Conservation (phyloP, 2,797 vertebrate genomes). For the Eremophila alpestris region DNA sequence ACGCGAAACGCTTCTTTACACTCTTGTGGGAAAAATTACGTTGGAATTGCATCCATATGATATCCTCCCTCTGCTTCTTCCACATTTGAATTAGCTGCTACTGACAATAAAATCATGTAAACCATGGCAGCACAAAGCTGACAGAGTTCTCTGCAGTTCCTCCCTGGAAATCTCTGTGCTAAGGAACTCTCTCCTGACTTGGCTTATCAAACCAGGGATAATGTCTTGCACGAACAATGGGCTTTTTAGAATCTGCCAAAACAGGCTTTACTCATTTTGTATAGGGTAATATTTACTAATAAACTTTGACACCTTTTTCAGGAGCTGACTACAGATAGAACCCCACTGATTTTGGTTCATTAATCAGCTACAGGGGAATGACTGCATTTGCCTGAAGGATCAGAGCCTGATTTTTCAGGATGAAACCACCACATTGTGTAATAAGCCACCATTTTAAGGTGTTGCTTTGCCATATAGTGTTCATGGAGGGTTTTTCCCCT, state of each 20-base stretch:
- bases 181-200: background rate
- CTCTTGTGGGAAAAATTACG: background rate
- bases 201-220: background rate
- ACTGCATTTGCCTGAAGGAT: background rate
- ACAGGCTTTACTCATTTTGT: background rate
- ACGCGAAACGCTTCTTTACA: background rate
- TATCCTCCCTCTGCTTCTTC: background rate
- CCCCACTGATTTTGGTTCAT: background rate
- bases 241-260: background rate
- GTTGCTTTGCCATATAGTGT: background rate
- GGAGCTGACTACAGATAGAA: background rate
- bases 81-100: background rate
- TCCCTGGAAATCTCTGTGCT: background rate
- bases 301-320: background rate
- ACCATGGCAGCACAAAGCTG: background rate
- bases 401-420: background rate
- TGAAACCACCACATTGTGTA: background rate
- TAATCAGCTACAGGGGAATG: background rate
- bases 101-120: background rate
- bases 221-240: fast-evolving
- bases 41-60: background rate
- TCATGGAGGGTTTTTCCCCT: fast-evolving
- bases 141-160: background rate
- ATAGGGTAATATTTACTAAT: background rate
- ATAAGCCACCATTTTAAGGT: background rate